phyloP scores from a whole-genome alignment of 2,888 invertebrate genomes.

The Carterocephalus palaemon region DNA sequence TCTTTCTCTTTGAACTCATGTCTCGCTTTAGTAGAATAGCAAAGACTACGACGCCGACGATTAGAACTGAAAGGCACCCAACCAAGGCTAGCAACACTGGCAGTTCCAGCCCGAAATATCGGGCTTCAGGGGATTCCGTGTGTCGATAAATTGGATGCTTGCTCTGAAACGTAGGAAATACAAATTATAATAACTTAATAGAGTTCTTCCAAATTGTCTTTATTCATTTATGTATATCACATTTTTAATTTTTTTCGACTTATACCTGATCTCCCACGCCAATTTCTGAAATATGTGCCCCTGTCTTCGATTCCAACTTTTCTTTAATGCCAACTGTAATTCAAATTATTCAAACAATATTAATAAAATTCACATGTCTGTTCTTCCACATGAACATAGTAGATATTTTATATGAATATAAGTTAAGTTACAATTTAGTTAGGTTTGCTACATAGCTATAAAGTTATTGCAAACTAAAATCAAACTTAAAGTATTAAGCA shows the following conservation, averaged over 20 bases:
- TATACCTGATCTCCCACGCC: slow-evolving; percentile 92
- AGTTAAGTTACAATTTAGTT: background rate
- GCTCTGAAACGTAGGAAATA: slow-evolving; percentile 56
- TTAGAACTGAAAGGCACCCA: slow-evolving; percentile 59
- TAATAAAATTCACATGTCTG: too few species aligned
- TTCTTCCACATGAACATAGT: too few species aligned
- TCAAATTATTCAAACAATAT: too few species aligned
- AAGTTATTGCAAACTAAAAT: too few species aligned
- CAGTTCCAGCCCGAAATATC: slow-evolving; percentile 52
- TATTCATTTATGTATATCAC: too few species aligned
- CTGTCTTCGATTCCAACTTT: slow-evolving; percentile 81
- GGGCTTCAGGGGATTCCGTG: slow-evolving; percentile 42
- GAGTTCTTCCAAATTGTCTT: too few species aligned
- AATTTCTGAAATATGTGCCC: slow-evolving; percentile 83
- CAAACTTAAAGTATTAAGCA: too few species aligned
- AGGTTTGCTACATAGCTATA: background rate
- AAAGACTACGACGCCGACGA: slow-evolving; percentile 63
- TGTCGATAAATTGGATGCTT: slow-evolving; percentile 61
- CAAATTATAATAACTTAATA: slow-evolving; percentile 8
- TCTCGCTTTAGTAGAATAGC: slow-evolving; percentile 84
- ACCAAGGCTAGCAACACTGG: slow-evolving; percentile 61
- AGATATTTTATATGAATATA: too few species aligned
- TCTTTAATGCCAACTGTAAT: slow-evolving; percentile 80
- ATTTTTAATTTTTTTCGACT: too few species aligned
- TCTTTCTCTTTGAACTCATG: slow-evolving; percentile 86